These are phyloP conservation scores for Xestia xanthographa DNA, from an alignment of 2,888 invertebrate species.

Conservation along the genomic window DNA sequence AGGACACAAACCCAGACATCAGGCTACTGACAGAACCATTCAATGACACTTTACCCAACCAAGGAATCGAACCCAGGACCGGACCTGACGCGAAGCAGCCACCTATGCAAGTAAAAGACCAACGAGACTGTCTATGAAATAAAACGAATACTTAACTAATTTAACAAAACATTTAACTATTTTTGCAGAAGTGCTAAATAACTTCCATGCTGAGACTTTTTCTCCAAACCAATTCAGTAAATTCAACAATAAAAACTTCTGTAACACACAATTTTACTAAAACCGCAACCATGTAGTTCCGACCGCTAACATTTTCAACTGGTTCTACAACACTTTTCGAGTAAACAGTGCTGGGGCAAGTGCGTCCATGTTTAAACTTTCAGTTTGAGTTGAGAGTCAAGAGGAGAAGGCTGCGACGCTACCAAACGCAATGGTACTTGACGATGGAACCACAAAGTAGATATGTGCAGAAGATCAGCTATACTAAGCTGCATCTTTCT, in stretches of 20 bases:
- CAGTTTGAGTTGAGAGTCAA: conserved; percentile 57
- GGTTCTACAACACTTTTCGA: conserved; percentile 26
- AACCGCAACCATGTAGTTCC: conserved; percentile 1
- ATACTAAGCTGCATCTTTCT: neutral
- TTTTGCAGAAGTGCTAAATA: neutral
- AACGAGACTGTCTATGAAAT: too few species aligned
- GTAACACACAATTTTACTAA: conserved; percentile 9
- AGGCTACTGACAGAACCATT: neutral
- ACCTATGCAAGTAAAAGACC: neutral
- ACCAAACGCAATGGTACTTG: conserved; percentile 53
- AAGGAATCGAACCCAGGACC: neutral
- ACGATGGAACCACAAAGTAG: conserved; percentile 3
- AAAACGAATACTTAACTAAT: too few species aligned
- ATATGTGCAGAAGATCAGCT: neutral
- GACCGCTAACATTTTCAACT: conserved; percentile 22
- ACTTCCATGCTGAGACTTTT: neutral
- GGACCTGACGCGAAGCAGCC: neutral
- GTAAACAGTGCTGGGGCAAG: conserved; percentile 44
- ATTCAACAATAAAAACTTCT: neutral
- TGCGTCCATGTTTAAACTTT: conserved; percentile 64
- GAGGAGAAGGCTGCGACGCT: conserved; percentile 43
- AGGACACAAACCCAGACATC: neutral
- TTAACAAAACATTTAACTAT: neutral
- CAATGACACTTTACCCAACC: neutral
- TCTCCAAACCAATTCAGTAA: neutral